A percentile compares a stretch with the other conserved stretches of the same genome.
Evolutionary conservation across 2,888 invertebrate species (phyloP).

Genomic region (Apamea epomidion): DNA sequence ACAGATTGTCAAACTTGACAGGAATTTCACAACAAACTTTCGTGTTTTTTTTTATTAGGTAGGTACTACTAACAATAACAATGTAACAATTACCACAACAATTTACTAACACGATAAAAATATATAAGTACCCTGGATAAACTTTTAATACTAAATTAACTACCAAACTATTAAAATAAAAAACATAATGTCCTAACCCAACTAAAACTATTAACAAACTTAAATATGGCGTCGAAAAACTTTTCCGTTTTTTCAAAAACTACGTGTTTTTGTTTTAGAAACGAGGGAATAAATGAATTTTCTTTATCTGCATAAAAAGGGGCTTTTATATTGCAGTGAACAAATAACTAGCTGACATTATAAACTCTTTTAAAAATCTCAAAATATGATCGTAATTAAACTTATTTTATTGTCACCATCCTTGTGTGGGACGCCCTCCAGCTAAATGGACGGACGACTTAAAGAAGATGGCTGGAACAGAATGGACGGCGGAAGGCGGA

Average conservation of each 20-base stretch:
- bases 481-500: no score
- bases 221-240: no score
- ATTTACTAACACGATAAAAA: no score
- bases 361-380: not conserved
- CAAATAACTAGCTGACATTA: not conserved
- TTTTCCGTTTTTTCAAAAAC: not conserved
- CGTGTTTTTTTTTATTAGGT: not conserved
- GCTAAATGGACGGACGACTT: no score
- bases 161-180: not conserved
- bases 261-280: not conserved
- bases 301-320: no score
- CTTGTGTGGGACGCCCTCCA: no score
- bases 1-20: not conserved
- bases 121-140: no score
- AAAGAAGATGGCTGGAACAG: no score
- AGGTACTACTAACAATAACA: no score
- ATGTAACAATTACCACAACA: no score
- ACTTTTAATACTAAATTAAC: not conserved
- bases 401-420: no score
- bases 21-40: not conserved
- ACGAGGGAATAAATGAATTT: not conserved
- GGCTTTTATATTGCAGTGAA: no score
- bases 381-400: not conserved
- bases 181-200: not conserved
- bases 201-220: not conserved